phyloP scores from a whole-genome alignment of 1,140 invertebrate genomes.

The Euura saliciscinereae region DNA sequence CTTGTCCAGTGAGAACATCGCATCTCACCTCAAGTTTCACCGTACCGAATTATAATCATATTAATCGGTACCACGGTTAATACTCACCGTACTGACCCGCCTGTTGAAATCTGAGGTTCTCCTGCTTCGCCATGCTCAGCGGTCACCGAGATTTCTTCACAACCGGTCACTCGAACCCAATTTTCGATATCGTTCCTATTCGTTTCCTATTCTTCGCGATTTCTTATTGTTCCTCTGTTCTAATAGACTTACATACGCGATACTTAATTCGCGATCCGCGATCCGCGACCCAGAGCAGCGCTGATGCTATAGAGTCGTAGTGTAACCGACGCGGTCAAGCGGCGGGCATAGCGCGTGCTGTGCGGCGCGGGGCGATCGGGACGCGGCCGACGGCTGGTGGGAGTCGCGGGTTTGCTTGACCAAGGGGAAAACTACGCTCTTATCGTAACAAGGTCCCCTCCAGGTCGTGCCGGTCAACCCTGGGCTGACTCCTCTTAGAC shows the following conservation, averaged over 20 bases:
- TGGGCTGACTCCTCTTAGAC: background rate
- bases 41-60: too few relatives aligned
- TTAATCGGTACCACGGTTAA: too few relatives aligned
- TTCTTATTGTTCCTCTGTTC: background rate
- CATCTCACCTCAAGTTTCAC: too few relatives aligned
- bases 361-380: background rate
- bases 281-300: background rate
- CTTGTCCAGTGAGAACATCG: background rate
- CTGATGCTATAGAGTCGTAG: too few relatives aligned
- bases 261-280: background rate
- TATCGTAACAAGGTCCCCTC: background rate
- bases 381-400: background rate
- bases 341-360: too few relatives aligned
- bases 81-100: background rate
- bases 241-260: background rate
- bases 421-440: background rate
- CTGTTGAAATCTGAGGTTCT: background rate
- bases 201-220: background rate
- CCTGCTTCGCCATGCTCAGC: background rate
- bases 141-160: background rate
- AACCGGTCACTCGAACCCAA: too few relatives aligned
- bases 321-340: too few relatives aligned
- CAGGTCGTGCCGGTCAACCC: constrained; percentile 1
- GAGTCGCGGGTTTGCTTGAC: background rate
- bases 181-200: too few relatives aligned